Evolutionary conservation across 2,113 vertebrate genomes (phyloP), one percentile per base, ranked within the genome.

Genomic region (Argyrosomus japonicus): DNA sequence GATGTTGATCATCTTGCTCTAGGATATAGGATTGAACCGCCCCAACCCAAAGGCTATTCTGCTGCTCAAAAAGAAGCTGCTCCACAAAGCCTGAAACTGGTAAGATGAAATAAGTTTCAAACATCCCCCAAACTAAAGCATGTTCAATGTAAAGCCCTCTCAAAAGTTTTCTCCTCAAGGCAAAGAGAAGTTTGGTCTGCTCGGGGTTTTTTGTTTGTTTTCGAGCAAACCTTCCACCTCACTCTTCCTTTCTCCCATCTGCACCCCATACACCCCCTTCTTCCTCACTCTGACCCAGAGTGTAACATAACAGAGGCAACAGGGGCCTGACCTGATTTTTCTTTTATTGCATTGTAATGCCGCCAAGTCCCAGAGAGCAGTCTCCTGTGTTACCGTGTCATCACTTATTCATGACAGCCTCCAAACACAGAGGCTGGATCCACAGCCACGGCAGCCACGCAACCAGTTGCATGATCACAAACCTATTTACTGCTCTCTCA

Each of bases 351-450:
- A 89, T 88, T 92, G 89, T 91, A 92, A 93, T 90, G 85, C 82
- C 57, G 65, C 76, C 78, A 53, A 86, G 79, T 93, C 88, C 87
- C 87, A 85, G 84, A 67, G 84, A 87, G 84, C 82, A 48, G 79
- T 87, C 88, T 88, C 82, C 76, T 76, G 63, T 88, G 88, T 92
- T 93, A 90, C 79, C 90, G 88, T 89, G 85, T 88, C 88, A 94
- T 94, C 86, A 90, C 83, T 94, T 92, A 94, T 94, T 94, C 89
- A 93, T 92, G 85, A 73, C 72, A 75, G 82, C 70, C 83, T 90
- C 82, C 85, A 72, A 87, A 92, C 84, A 90, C 86, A 81, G 56
- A 4, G 58, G 19, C 77, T 7, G 60, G 54, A 77, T 83, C 61
- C 50, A 58, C 32, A 51, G 56, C 23, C 29, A 23, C 47, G 25